These are phyloP conservation scores for Seira sanloemensis DNA, from an alignment of 2,888 invertebrate species.

Conservation along the genomic window DNA sequence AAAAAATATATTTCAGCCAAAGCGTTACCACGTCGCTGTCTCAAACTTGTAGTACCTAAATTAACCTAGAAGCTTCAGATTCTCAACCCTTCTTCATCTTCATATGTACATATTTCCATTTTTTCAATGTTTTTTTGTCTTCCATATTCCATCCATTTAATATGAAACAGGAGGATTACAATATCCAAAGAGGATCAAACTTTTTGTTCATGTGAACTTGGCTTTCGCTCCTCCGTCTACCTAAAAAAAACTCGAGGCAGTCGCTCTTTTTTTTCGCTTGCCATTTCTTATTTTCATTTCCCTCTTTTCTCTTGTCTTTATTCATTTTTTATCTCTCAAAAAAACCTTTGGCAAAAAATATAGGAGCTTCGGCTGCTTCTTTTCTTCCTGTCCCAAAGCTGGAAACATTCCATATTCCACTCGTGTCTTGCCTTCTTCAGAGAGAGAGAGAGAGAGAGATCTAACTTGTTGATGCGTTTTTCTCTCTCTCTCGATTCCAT, in stretches of 20 bases:
- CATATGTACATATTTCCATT: slow-evolving; percentile 4
- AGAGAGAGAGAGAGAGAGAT: too few relatives aligned
- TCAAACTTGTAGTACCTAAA: too few relatives aligned
- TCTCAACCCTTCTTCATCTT: not conserved
- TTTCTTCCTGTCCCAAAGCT: slow-evolving; percentile 4
- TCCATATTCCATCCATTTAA: not conserved
- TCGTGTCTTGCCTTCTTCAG: not conserved
- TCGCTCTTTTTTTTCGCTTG: not conserved
- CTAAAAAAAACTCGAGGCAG: too few relatives aligned
- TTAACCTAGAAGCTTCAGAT: not conserved
- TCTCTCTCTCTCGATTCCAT: slow-evolving; percentile 7
- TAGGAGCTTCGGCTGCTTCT: not conserved
- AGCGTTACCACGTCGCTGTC: too few relatives aligned
- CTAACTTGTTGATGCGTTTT: slow-evolving; percentile 54
- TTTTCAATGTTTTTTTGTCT: too few relatives aligned
- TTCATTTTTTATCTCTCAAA: not conserved
- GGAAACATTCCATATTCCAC: not conserved
- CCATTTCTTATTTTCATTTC: slow-evolving; percentile 4
- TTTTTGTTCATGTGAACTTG: not conserved
- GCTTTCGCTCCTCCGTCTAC: not conserved
- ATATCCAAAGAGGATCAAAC: not conserved
- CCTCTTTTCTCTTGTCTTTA: not conserved
- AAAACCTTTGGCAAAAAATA: not conserved
- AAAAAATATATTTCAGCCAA: not conserved
- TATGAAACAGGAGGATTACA: slow-evolving; percentile 1